Percentiles rank a stretch among this genome's conserved stretches.
Evolutionary conservation across 2,113 vertebrate species (phyloP).

Genomic region (Cinclus cinclus): DNA sequence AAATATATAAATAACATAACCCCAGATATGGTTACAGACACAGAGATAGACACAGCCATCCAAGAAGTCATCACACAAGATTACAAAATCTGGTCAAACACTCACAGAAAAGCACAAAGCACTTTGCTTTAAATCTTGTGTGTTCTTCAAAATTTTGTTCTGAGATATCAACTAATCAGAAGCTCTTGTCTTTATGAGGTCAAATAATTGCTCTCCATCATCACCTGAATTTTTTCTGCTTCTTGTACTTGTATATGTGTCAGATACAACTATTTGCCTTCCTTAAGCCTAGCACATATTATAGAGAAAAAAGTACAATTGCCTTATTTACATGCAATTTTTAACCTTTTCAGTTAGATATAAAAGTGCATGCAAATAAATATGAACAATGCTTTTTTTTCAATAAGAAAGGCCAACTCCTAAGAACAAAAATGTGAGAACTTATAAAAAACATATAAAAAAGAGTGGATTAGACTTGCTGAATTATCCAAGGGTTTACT

Average conservation of each 20-base stretch:
- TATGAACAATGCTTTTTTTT: not conserved
- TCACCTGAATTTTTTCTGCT: not conserved
- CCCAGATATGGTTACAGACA: not conserved
- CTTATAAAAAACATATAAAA: not conserved
- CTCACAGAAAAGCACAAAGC: not conserved
- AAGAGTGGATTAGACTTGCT: not conserved
- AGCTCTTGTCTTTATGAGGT: not conserved
- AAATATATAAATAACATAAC: not conserved
- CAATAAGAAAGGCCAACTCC: not conserved
- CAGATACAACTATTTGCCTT: not conserved
- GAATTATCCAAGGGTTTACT: not conserved
- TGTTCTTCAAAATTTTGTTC: not conserved
- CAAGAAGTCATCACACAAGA: not conserved
- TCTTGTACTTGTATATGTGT: not conserved
- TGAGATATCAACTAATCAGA: not conserved
- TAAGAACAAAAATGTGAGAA: not conserved
- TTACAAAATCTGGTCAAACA: not conserved
- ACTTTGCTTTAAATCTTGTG: not conserved
- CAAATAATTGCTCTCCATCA: not conserved
- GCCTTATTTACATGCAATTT: not conserved
- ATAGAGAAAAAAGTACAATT: not conserved
- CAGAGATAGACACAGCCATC: not conserved
- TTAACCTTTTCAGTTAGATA: not conserved
- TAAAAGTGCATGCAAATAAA: not conserved
- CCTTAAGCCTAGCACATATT: not conserved